phyloP scores from a whole-genome alignment of 2,797 vertebrate genomes.

The Petrocephalus sullivani region DNA sequence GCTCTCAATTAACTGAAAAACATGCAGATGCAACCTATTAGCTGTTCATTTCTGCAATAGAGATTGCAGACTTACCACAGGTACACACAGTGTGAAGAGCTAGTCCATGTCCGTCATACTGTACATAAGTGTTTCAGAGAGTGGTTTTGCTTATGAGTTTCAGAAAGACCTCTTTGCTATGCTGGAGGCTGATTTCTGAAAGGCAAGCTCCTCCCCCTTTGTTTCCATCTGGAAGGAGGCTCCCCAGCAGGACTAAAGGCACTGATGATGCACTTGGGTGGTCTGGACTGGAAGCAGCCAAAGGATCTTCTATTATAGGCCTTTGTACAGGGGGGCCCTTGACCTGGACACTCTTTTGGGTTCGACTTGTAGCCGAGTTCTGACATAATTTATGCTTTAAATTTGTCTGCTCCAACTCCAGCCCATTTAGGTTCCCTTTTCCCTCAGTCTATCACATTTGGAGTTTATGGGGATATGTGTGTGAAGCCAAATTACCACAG shows the following conservation, averaged over 20 bases:
- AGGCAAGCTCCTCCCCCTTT: neutral
- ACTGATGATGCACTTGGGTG: conserved; percentile 14
- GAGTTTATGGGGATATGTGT: neutral
- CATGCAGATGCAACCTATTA: neutral
- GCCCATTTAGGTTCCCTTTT: neutral
- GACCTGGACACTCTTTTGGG: neutral
- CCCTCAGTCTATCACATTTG: neutral
- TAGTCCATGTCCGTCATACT: neutral
- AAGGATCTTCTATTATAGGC: conserved; percentile 9
- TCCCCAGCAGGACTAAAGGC: neutral
- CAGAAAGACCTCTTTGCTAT: neutral
- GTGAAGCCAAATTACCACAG: neutral
- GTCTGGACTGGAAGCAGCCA: conserved; percentile 4
- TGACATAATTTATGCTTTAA: neutral
- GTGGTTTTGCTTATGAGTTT: neutral
- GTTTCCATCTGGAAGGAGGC: conserved; percentile 19
- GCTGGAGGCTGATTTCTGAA: neutral
- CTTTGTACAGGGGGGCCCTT: neutral
- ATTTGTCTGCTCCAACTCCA: neutral
- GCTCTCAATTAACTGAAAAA: neutral
- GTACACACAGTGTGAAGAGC: neutral
- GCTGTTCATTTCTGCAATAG: neutral
- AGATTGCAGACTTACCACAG: neutral
- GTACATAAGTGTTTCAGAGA: neutral
- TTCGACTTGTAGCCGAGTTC: neutral